Evolutionary conservation across 2,888 invertebrate species (phyloP).

Genomic region (Axea sp.): DNA sequence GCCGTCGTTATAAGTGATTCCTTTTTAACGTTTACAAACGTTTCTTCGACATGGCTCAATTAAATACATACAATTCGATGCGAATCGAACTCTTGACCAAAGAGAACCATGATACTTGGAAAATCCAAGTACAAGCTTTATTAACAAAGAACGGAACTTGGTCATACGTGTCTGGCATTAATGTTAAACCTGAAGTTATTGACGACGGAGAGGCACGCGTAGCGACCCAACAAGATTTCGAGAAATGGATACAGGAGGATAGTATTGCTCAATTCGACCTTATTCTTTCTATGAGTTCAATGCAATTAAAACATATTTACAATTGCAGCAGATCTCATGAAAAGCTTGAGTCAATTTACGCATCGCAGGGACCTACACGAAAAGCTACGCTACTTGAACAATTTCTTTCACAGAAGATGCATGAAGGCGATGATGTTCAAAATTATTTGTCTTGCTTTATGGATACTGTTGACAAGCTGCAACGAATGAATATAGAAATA

Average conservation of each 20-base stretch:
- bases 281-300: conserved; percentile 16
- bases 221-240: too few relatives aligned
- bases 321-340: conserved; percentile 8
- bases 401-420: conserved; percentile 10
- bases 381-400: conserved; percentile 21
- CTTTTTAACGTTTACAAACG: too few relatives aligned
- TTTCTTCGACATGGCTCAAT: background rate
- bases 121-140: conserved; percentile 54
- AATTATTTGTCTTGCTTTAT: conserved; percentile 28
- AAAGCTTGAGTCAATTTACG: conserved; percentile 19
- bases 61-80: background rate
- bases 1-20: too few relatives aligned
- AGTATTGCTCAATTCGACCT: conserved; percentile 12
- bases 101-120: conserved; percentile 59
- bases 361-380: conserved; percentile 32
- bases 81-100: conserved; percentile 3
- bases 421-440: conserved; percentile 16
- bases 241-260: too few relatives aligned
- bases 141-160: conserved; percentile 57
- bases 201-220: background rate
- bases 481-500: conserved; percentile 40
- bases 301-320: conserved; percentile 18
- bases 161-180: too few relatives aligned
- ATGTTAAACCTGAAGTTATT: conserved; percentile 5
- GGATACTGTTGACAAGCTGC: conserved; percentile 46